phyloP scores from a whole-genome alignment of 2,113 vertebrate species.

The Sapayoa aenigma region DNA sequence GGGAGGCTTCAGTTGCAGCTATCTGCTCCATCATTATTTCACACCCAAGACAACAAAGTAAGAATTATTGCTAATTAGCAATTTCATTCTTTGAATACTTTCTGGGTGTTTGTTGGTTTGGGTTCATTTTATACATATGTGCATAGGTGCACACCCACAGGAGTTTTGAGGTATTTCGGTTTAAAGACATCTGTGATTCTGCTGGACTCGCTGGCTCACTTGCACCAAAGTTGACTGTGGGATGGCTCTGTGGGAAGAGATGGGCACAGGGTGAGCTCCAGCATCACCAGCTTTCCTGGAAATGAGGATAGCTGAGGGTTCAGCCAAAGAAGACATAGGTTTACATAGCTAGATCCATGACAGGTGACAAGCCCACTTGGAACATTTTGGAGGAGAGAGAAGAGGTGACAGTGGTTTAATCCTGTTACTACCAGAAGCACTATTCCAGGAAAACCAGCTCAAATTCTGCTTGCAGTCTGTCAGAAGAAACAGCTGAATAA shows the following conservation, averaged over 20 bases:
- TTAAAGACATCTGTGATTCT: neutral
- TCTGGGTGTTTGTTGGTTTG: neutral
- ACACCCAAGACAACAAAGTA: neutral
- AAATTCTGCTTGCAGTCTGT: neutral
- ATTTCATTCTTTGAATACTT: neutral
- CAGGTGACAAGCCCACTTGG: neutral
- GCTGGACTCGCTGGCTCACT: neutral
- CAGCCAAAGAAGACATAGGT: neutral
- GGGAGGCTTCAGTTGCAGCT: neutral
- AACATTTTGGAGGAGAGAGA: neutral
- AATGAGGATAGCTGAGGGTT: neutral
- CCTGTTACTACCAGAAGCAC: neutral
- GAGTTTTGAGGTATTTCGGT: neutral
- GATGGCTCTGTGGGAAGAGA: neutral
- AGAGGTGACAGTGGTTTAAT: neutral
- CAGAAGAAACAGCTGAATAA: neutral
- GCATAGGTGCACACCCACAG: neutral
- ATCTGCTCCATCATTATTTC: neutral
- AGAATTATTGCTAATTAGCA: neutral
- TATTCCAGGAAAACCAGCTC: neutral
- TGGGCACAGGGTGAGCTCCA: neutral
- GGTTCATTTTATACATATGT: neutral
- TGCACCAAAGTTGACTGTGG: neutral
- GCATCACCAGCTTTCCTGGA: slow-evolving; percentile 8
- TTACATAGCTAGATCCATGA: neutral